Base-by-base conservation (phyloP, 2,888 invertebrate genomes). In the Theretra japonica region DNA sequence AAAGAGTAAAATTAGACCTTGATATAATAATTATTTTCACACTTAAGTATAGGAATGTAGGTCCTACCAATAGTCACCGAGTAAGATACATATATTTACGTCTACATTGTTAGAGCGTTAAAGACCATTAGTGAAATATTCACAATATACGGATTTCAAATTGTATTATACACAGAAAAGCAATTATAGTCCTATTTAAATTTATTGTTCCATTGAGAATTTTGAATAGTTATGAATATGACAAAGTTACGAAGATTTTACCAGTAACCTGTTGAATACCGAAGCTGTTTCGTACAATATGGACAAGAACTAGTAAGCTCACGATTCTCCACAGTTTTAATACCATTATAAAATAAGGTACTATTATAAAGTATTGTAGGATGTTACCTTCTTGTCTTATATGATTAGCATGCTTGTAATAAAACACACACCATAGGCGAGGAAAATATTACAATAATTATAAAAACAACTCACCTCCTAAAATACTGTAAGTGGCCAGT, bases 401-500 rank as follows among this genome's bases (percentile, higher is more conserved):
- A 11, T 41, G 15, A 41, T 41, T 41, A 41, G 3, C 11, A 15
- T 15, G 15, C 0, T 1, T 41, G 11, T 41, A 15, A 41, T 15
- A 15, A 41, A 41, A 41, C 11, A 15, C 41, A 41, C 11, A 2
- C 41, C 15, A 41, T 41, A 11, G 11, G 11, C 11, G 41, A 41
- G 15, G n/a, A n/a, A 4, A 53, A 17, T 53, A 53, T 6, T n/a
- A 53, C 5, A 19, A n/a, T n/a, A n/a, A n/a, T 17, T 2, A 53
- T 53, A 6, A n/a, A 4, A 69, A 23, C 11, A 68, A 87, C 95
- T 95, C 84, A 96, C 97, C 97, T 91, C 97, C 97, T 80, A 97
- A 92, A 91, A 97, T 96, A 95, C 97, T 96, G 92, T 96, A 97
- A 11, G 97, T 96, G 77, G 95, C 95, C 77, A 97, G 88, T 79